Evolutionary conservation across 2,797 vertebrate species (phyloP).

Genomic region (Iguana delicatissima): DNA sequence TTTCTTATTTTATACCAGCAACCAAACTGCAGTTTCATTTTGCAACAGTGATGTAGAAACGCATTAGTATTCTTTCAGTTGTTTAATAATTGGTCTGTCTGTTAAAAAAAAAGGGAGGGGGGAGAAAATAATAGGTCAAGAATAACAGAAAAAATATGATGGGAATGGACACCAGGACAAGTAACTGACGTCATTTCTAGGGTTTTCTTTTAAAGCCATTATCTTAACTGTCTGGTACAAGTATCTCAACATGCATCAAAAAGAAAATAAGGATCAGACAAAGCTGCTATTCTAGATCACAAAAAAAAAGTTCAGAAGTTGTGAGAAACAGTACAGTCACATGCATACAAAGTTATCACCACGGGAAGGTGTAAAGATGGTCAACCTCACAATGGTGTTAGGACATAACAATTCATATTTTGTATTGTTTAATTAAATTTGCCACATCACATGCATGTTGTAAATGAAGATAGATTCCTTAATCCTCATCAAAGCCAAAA

Average conservation of each 20-base stretch:
- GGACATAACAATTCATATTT: not conserved
- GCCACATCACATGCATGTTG: constrained; percentile 29
- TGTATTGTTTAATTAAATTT: constrained; percentile 29
- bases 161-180: not conserved
- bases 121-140: not conserved
- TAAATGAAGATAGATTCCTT: not conserved
- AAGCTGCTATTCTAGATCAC: not conserved
- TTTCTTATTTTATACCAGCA: constrained; percentile 11
- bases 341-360: too few species aligned
- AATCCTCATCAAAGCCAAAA: too few species aligned
- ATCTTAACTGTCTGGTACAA: not conserved
- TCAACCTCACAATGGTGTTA: not conserved
- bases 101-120: not conserved
- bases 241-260: not conserved
- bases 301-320: too few species aligned
- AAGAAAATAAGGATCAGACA: not conserved
- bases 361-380: not conserved
- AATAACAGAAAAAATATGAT: not conserved
- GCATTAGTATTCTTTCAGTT: not conserved
- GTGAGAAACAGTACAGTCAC: not conserved
- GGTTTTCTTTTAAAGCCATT: not conserved
- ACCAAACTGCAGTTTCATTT: not conserved
- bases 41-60: constrained; percentile 16
- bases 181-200: not conserved
- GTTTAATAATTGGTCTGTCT: not conserved